Evolutionary conservation across 64 coral and sea anemone genomes (phyloP), one percentile per base, ranked within the genome.

Genomic region (Pachyseris speciosa): DNA sequence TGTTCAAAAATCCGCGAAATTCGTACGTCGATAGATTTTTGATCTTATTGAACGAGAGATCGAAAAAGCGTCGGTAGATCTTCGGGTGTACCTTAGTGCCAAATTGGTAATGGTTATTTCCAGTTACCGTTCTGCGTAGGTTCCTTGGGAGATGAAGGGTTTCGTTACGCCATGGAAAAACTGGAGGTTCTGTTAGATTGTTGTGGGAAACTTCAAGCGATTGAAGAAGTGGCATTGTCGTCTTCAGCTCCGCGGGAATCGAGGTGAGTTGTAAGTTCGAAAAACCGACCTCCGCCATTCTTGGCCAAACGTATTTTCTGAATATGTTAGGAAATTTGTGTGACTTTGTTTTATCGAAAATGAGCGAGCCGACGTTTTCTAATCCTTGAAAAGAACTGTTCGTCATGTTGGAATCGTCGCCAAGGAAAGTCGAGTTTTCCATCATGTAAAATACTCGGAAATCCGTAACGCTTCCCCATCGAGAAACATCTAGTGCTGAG

Each of bases 61-160:
- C 32, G 37, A 96, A 69, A 61, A 96, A 96, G 17, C 94, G 85
- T 37, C 90, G 78, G 63, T 96, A 96, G 5, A 89, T 58, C 22
- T 85, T 71, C 10, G 78, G 78, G 22, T 64, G 22, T 2, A 96
- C 60, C 28, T 33, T 86, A 10, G 85, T 69, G 9, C 69, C 75
- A 2, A 71, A 68, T 72, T 92, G 53, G 37, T 96, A 96, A 13
- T 96, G 90, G 2, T 88, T 27, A 69, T 93, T 93, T 64, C 29
- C 71, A 10, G 27, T 51, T 24, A 64, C 29, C 20, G 43, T 91
- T 16, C 94, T 80, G 22, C 37, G 37, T 22, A 96, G n/a, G 41
- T 68, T 74, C 92, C 69, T 90, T 44, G 0, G 94, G 94, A 96
- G 94, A 31, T 61, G 0, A 9, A 96, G 30, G 0, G 27, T 52